Evolutionary conservation across 2,888 invertebrate species (phyloP).

Genomic region (Liposcelis brunnea): DNA sequence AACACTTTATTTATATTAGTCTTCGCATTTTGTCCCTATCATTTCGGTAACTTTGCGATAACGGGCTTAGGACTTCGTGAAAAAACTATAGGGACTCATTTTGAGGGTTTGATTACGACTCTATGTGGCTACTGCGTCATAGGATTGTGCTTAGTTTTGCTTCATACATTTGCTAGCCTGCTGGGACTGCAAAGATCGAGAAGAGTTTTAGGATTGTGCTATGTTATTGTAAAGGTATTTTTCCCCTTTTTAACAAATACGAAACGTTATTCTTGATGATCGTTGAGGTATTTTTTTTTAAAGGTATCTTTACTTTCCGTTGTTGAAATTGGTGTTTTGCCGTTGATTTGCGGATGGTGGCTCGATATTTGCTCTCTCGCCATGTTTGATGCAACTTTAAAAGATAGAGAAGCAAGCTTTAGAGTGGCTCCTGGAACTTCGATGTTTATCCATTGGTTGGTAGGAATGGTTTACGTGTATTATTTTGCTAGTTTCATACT

Average conservation of each 20-base stretch:
- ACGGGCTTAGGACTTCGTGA: conserved; percentile 49
- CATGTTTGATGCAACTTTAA: conserved; percentile 75
- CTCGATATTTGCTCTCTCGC: conserved; percentile 91
- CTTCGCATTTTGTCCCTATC: conserved; percentile 93
- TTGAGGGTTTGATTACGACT: conserved; percentile 73
- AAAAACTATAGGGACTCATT: conserved; percentile 57
- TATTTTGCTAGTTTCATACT: conserved; percentile 96
- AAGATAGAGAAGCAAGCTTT: conserved; percentile 75
- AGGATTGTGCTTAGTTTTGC: conserved; percentile 56
- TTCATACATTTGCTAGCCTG: conserved; percentile 70
- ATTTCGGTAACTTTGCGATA: conserved; percentile 77
- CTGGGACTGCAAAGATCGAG: conserved; percentile 65
- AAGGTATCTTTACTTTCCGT: conserved; percentile 85
- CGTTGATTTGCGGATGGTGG: conserved; percentile 98
- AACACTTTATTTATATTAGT: conserved; percentile 93
- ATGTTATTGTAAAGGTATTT: conserved; percentile 54
- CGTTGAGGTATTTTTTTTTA: too few species aligned
- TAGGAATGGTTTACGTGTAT: conserved; percentile 98
- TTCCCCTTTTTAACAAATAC: too few species aligned
- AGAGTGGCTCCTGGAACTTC: conserved; percentile 75
- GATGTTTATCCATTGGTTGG: conserved; percentile 97
- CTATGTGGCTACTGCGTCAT: conserved; percentile 86
- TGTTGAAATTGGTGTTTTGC: conserved; percentile 92
- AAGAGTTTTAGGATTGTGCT: conserved; percentile 77
- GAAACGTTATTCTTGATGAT: too few species aligned